Conservation (phyloP, 1,140 invertebrate genomes). For the Aleiodes sp. region DNA sequence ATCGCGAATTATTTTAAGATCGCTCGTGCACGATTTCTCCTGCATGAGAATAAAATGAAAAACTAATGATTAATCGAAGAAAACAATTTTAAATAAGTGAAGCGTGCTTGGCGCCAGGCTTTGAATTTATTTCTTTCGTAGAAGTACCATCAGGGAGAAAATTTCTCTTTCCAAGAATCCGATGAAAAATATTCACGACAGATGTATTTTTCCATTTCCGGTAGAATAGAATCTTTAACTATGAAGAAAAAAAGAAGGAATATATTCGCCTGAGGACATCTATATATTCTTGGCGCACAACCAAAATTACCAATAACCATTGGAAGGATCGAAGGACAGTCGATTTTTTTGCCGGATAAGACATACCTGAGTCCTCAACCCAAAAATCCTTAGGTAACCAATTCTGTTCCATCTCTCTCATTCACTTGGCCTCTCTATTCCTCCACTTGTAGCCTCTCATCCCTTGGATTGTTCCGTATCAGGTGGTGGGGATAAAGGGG, state of each 20-base stretch:
- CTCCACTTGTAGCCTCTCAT: not conserved
- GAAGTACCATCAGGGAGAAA: not conserved
- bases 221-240: not conserved
- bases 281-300: not conserved
- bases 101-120: not conserved
- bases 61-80: not conserved
- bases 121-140: not conserved
- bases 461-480: not conserved
- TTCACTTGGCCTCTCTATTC: not conserved
- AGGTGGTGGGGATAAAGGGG: conserved; percentile 2
- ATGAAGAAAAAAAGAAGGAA: not conserved
- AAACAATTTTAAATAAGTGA: not conserved
- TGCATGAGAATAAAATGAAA: not conserved
- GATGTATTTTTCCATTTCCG: conserved; percentile 29
- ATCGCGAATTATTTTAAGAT: conserved; percentile 32
- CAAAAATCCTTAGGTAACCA: conserved; percentile 1
- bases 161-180: conserved; percentile 18
- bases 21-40: conserved; percentile 25
- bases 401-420: not conserved
- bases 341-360: conserved; percentile 38
- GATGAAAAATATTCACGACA: conserved; percentile 9
- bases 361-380: conserved; percentile 31
- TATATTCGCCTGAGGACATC: conserved; percentile 4
- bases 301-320: conserved; percentile 35
- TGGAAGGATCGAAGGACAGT: conserved; percentile 30